Conservation (phyloP, 2,113 vertebrate genomes). For the Candoia aspera region DNA sequence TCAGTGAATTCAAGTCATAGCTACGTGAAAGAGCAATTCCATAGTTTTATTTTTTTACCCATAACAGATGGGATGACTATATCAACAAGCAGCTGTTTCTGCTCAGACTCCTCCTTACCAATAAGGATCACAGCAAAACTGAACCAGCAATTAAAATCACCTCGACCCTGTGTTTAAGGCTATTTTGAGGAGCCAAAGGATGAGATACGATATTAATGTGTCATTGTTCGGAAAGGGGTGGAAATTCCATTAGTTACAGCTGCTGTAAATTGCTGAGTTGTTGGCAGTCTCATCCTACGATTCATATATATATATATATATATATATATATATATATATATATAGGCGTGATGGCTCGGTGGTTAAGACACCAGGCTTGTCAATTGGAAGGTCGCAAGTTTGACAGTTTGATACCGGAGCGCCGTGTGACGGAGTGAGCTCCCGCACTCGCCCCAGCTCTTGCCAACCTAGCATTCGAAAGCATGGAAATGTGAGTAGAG, state of each 20-base stretch:
- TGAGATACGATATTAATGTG: constrained; percentile 27
- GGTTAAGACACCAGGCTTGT: no score
- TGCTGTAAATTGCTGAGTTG: constrained; percentile 34
- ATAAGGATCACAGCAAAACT: constrained; percentile 22
- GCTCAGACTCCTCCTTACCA: background rate
- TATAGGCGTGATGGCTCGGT: no score
- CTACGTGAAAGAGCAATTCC: constrained; percentile 11
- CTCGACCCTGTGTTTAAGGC: constrained; percentile 32
- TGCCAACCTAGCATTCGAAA: no score
- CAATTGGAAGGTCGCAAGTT: no score
- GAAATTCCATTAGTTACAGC: constrained; percentile 26
- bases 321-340: no score
- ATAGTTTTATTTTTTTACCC: background rate
- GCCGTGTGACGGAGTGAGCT: no score
- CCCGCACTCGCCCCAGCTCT: no score
- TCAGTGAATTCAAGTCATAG: background rate
- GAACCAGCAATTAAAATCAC: constrained; percentile 36
- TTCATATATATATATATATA: background rate
- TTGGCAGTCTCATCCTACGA: constrained; percentile 13
- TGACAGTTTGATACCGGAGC: no score
- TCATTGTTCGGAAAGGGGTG: constrained; percentile 26
- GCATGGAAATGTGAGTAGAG: no score
- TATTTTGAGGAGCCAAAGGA: constrained; percentile 35
- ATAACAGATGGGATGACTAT: constrained; percentile 25
- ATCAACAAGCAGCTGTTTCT: constrained; percentile 23